Base-by-base conservation (phyloP, 2,888 invertebrate genomes). In the Polyommatus iphigenia region DNA sequence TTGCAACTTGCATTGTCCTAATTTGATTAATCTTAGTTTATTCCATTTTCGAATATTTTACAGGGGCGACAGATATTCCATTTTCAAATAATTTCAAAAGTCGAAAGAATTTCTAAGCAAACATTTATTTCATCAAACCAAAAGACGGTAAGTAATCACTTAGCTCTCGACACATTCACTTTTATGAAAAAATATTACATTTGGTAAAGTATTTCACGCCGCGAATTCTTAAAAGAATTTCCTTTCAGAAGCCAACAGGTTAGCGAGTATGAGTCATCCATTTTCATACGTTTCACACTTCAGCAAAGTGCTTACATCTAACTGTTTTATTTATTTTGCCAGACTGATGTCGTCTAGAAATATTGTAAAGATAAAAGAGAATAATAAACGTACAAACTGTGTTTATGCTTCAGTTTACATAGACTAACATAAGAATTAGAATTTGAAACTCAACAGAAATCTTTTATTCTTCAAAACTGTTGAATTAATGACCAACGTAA, bases 131-230 rank as follows among this genome's bases (percentile, higher is more conserved):
- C 67, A 7, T 67, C 67, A 67, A 67, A 67, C 67, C 67, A 29
- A 67, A 67, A 67, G 29, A 29, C 29, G 13, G 18, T 32, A 29
- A 67, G 67, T 29, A 67, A 67, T 67, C 67, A 67, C 67, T 67
- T 67, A 67, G 67, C 67, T 29, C 67, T 32, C 67, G 67, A 67
- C 67, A 67, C 29, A 32, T 67, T 67, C 67, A 15, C 67, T 67
- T 67, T 67, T 67, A 67, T 67, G 67, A 67, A 67, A 67, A 67
- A 67, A 67, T 67, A 32, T 67, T 32, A 32, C 67, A 29, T 67
- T 32, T 15, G 29, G 67, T 24, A 62, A 24, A 24, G 13, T 67
- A 67, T 67, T 32, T 67, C 32, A 67, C 67, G 67, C 29, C 67
- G 67, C 67, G 67, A 67, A 67, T 67, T 67, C 18, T 7, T 32